phyloP scores from a whole-genome alignment of 2,797 vertebrate species.

The Poeciliopsis turneri region DNA sequence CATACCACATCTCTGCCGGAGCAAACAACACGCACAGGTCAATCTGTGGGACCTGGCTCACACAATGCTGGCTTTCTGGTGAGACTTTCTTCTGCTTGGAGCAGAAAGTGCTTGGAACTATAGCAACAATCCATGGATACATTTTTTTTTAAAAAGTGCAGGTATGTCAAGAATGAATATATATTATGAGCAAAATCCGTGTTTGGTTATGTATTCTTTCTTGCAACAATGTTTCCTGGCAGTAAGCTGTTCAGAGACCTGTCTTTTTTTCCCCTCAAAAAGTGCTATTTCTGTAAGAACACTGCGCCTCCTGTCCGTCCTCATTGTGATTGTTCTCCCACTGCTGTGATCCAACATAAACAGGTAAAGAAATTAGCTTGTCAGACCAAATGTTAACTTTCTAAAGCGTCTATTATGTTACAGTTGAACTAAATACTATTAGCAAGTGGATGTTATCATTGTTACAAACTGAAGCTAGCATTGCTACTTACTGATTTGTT shows the following conservation, averaged over 20 bases:
- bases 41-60: background rate
- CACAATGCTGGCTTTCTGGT: background rate
- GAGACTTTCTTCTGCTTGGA: background rate
- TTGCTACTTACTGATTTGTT: background rate
- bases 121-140: background rate
- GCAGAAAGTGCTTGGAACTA: background rate
- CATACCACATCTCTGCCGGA: slow-evolving; percentile 95
- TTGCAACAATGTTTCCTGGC: background rate
- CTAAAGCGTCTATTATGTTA: background rate
- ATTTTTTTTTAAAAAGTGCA: background rate
- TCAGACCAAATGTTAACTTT: background rate
- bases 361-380: background rate
- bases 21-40: slow-evolving; percentile 5
- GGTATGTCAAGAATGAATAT: background rate
- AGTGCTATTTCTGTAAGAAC: background rate
- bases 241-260: background rate
- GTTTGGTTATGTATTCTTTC: background rate
- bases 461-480: background rate
- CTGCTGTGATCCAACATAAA: background rate
- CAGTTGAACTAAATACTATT: background rate
- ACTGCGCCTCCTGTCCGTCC: background rate
- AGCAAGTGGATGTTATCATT: background rate
- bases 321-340: background rate
- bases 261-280: background rate
- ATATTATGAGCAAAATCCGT: background rate